A percentile compares a stretch with the other conserved stretches of the same genome.
Conservation (phyloP, 2,797 vertebrate genomes). For the Micropoecilia bifurca region DNA sequence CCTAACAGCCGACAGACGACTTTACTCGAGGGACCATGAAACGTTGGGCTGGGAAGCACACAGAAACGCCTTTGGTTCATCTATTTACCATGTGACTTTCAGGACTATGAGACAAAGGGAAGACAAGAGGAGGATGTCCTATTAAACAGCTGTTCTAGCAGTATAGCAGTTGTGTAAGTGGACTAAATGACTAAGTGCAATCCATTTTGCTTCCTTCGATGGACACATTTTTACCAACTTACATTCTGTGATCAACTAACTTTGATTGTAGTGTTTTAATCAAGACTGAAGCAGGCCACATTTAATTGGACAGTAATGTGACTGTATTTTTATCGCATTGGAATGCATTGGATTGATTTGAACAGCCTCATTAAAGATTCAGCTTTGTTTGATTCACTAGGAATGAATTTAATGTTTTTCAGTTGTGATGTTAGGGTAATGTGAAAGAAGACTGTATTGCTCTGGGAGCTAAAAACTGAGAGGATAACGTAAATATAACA, state of each 20-base stretch:
- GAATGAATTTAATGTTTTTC: constrained; percentile 1
- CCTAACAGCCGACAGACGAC: constrained; percentile 74
- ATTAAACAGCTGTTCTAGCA: constrained; percentile 49
- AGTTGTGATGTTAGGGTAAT: not conserved
- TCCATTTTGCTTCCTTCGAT: not conserved
- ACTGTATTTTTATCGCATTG: not conserved
- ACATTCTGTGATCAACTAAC: not conserved
- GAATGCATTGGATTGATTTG: not conserved
- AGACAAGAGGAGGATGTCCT: constrained; percentile 35
- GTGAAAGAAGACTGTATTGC: not conserved
- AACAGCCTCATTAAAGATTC: not conserved
- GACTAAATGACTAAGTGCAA: constrained; percentile 5
- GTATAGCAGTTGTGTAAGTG: not conserved
- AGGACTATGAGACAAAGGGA: constrained; percentile 46
- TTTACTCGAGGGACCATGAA: constrained; percentile 63
- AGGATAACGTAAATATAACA: not conserved
- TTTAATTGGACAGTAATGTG: not conserved
- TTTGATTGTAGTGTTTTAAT: constrained; percentile 3
- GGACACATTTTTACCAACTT: not conserved
- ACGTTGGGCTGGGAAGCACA: constrained; percentile 44
- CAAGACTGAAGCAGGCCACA: not conserved
- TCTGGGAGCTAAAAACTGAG: not conserved
- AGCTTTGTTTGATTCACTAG: not conserved
- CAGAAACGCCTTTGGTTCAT: constrained; percentile 31
- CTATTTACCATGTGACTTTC: constrained; percentile 46